Base-by-base conservation (phyloP, 2,888 invertebrate species). In the Aphrophora alni region DNA sequence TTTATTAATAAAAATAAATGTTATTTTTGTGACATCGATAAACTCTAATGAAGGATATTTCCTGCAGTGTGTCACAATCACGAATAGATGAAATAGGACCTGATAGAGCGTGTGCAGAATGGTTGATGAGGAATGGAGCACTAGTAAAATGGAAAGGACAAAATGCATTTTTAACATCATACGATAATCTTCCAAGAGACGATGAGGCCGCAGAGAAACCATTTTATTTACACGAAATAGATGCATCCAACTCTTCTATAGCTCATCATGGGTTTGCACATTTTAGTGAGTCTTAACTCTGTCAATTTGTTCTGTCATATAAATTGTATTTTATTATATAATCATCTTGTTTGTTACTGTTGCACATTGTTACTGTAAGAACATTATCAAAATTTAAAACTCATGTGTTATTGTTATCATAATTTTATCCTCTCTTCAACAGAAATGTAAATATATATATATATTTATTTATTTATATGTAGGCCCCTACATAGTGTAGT, bases 71-170 rank as follows among this genome's bases (percentile, higher is more conserved):
- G 0, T 95, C 96, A 86, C 85, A 88, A 1, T 90, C 92, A 0
- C 91, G 96, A 51, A 89, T 94, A 51, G 89, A 92, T 86, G 86
- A 89, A 84, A 91, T 97, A 69, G 99, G 99, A 0, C 93, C 98
- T 0, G 97, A 99, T 87, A 90, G 96, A 77, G 93, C 95, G 3
- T 98, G 98, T 88, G 97, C 98, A 0, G 98, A 99, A 88, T 99
- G 99, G 98, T 89, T 98, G 7, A 89, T 99, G 33, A 91, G 95
- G 84, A 98, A 98, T 89, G 98, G 98, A 1, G 98, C 96, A 2
- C 90, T 91, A 80, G 92, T 98, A 0, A 92, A 92, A 82, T 97
- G 95, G 92, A 89, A 89, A 44, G 91, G 90, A 44, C 85, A 87
- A 5, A 85, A 88, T 0, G 90, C 91, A 4, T 85, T 83, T 80